Conservation (phyloP, 1,140 invertebrate species). For the Leptinotarsa lineolata region DNA sequence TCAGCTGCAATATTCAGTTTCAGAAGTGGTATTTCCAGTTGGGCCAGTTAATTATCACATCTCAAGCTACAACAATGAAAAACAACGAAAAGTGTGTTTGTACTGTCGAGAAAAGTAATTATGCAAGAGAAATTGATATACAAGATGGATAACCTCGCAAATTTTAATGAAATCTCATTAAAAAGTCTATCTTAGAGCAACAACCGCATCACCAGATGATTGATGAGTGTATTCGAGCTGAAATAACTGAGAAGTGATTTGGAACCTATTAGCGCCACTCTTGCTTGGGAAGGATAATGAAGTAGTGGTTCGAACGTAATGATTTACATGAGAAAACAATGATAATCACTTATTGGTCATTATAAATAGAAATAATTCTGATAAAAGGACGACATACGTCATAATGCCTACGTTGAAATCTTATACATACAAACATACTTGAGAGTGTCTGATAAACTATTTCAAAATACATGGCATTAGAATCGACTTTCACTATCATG, state of each 20-base stretch:
- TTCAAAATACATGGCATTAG: too few species aligned
- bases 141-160: slow-evolving; percentile 34
- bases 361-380: too few species aligned
- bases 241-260: slow-evolving; percentile 25
- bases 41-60: slow-evolving; percentile 20
- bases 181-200: slow-evolving; percentile 35
- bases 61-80: slow-evolving; percentile 8
- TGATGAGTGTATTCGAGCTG: slow-evolving; percentile 21
- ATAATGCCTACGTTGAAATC: too few species aligned
- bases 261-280: slow-evolving; percentile 27
- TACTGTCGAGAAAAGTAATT: slow-evolving; percentile 30
- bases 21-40: slow-evolving; percentile 17
- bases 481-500: too few species aligned
- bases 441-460: too few species aligned
- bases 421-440: too few species aligned
- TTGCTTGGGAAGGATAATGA: background rate
- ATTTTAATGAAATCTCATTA: slow-evolving; percentile 41
- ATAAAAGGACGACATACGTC: too few species aligned
- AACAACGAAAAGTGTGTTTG: background rate
- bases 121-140: slow-evolving; percentile 33
- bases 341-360: too few species aligned
- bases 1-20: slow-evolving; percentile 13
- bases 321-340: too few species aligned
- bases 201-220: slow-evolving; percentile 25
- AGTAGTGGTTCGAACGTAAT: background rate